Conservation (phyloP, 2,888 invertebrate species). For the Andrena minutula region DNA sequence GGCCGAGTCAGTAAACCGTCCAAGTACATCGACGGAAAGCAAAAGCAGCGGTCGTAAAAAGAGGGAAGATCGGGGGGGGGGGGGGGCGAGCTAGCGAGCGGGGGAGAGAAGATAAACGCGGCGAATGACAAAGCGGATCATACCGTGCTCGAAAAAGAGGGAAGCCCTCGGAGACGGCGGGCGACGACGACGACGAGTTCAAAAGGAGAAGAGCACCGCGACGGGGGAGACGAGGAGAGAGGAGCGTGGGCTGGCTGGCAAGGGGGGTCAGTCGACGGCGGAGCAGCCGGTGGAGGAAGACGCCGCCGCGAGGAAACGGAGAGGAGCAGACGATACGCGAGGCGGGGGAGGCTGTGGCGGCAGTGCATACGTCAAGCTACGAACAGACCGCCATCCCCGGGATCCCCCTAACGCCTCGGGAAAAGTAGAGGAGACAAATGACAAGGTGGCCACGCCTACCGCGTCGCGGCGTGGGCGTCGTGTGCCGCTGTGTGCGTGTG, state of each 20-base stretch:
- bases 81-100: not conserved
- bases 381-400: slow-evolving; percentile 77
- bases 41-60: slow-evolving; percentile 24
- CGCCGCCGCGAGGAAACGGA: slow-evolving; percentile 62
- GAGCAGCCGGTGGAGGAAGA: slow-evolving; percentile 52
- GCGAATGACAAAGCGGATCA: slow-evolving; percentile 53
- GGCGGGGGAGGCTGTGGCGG: slow-evolving; percentile 68
- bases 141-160: slow-evolving; percentile 35
- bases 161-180: slow-evolving; percentile 10
- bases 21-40: slow-evolving; percentile 11
- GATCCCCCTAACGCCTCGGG: slow-evolving; percentile 71
- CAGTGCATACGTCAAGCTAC: slow-evolving; percentile 79
- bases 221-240: slow-evolving; percentile 3
- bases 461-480: slow-evolving; percentile 78
- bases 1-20: not conserved
- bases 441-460: slow-evolving; percentile 80
- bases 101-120: slow-evolving; percentile 36
- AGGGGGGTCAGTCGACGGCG: slow-evolving; percentile 36
- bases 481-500: slow-evolving; percentile 69
- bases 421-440: slow-evolving; percentile 80
- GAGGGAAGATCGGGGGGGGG: not conserved
- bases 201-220: slow-evolving; percentile 10
- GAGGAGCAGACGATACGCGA: slow-evolving; percentile 56
- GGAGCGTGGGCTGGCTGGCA: not conserved
- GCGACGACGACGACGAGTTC: not conserved